phyloP scores from a whole-genome alignment of 2,888 invertebrate species.

The Latheticus oryzae region DNA sequence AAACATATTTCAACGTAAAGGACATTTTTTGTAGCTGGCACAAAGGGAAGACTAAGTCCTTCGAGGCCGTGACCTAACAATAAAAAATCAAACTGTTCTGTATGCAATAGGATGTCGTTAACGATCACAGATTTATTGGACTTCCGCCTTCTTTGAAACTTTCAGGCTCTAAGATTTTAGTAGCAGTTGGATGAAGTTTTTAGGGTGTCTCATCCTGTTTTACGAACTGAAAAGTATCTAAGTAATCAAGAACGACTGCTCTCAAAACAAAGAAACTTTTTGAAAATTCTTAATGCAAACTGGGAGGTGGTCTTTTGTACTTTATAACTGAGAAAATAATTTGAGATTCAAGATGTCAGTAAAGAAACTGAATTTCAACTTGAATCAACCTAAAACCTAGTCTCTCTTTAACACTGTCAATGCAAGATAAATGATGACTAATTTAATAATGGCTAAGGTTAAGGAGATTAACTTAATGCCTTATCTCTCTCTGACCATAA shows the following conservation, averaged over 20 bases:
- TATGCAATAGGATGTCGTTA: conserved; percentile 58
- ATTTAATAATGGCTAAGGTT: conserved; percentile 29
- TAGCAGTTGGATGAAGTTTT: conserved; percentile 46
- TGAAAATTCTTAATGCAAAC: too few species aligned
- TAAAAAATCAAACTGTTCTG: conserved; percentile 57
- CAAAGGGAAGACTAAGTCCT: conserved; percentile 31
- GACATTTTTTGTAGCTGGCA: conserved; percentile 31
- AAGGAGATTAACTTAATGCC: conserved; percentile 28
- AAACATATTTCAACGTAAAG: conserved; percentile 42
- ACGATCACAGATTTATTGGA: conserved; percentile 60
- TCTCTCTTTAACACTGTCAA: conserved; percentile 25
- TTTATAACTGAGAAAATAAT: too few species aligned
- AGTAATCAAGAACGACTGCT: conserved; percentile 38
- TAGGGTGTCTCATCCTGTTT: conserved; percentile 48
- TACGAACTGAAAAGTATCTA: conserved; percentile 48
- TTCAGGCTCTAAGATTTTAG: conserved; percentile 49
- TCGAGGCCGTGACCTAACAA: conserved; percentile 48
- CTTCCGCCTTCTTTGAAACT: conserved; percentile 50
- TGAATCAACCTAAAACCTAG: conserved; percentile 17
- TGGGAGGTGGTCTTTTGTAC: too few species aligned
- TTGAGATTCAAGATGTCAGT: too few species aligned
- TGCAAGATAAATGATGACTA: conserved; percentile 22
- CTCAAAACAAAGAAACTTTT: conserved; percentile 29
- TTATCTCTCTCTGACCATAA: conserved; percentile 26
- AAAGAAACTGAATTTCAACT: conserved; percentile 13